A percentile compares a stretch with the other conserved stretches of the same genome.
Conservation (phyloP, 2,113 vertebrate genomes). For the Gallinago jamesoni region DNA sequence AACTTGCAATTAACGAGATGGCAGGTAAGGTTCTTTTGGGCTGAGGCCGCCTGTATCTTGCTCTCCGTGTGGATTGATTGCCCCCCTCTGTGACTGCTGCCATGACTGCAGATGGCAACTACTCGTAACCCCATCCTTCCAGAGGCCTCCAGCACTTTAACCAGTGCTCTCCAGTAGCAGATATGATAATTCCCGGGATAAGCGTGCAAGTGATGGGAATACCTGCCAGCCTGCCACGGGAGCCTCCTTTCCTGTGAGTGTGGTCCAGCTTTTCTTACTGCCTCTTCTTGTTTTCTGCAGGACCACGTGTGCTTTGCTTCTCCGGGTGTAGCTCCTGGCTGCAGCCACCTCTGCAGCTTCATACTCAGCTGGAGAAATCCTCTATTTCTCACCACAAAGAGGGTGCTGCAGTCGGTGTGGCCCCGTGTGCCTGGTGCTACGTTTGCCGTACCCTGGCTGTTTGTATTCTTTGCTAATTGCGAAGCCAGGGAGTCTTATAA, state of each 20-base stretch:
- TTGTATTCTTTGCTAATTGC: not conserved
- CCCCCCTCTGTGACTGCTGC: not conserved
- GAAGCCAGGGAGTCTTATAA: not conserved
- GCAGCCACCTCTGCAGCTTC: not conserved
- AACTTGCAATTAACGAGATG: not conserved
- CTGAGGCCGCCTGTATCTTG: not conserved
- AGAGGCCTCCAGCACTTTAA: not conserved
- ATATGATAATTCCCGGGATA: not conserved
- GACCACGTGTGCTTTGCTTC: not conserved
- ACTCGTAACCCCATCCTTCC: not conserved
- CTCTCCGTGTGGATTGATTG: not conserved
- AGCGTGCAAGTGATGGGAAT: not conserved
- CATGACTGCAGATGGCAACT: not conserved
- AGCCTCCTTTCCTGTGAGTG: not conserved
- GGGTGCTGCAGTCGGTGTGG: not conserved
- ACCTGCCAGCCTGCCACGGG: not conserved
- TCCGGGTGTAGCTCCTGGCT: not conserved
- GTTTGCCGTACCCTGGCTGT: not conserved
- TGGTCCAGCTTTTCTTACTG: not conserved
- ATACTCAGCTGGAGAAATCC: not conserved
- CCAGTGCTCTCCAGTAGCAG: not conserved
- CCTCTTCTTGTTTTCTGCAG: not conserved
- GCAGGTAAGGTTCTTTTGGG: not conserved
- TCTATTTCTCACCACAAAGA: not conserved
- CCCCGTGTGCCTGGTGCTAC: fast-evolving